Evolutionary conservation across 2,797 vertebrate genomes (phyloP), one percentile per base, ranked within the genome.

Genomic region (Sebastes glaucus): DNA sequence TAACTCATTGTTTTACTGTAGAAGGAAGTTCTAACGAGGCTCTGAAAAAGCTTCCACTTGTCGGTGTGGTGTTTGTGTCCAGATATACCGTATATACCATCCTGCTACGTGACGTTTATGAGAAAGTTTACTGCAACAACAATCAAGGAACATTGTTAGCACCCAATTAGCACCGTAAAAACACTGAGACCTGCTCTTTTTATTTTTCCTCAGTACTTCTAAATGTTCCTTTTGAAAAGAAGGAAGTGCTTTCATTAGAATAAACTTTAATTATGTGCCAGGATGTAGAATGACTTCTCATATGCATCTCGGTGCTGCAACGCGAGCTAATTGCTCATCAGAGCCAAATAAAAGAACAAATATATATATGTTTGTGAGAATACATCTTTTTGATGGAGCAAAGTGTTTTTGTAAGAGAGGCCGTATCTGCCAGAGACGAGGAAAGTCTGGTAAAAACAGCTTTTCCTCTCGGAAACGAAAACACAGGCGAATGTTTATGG

Each of bases 141-240:
- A 92, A 92, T 93, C 85, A 91, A 81, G 86, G 66, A 86, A 88
- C 61, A 74, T 85, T 90, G 90, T 95, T 94, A 92, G 88, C 93
- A 95, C 95, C 88, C 87, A 93, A 87, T 95, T 94, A 94, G 77
- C 81, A 65, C 91, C 62, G 53, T 86, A 77, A 91, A 92, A 91
- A 77, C 77, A 77, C 80, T 86, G 83, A 59, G 87, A 80, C 81
- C 68, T 86, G 20, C 72, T 91, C 23, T 88, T 78, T 86, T 77
- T 63, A 70, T 22, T 73, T 42, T 42, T 16, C 14, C 33, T 70
- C 28, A 25, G 53, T 42, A 18, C 78, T 68, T 77, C 62, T 60
- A 66, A 83, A 74, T 20, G 6, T 60, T 77, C 38, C 18, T 53
- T 32, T 61, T 75, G 25, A 74, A 71, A 22, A 69, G 75, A 74